Evolutionary conservation across 2,113 vertebrate genomes (phyloP).

Genomic region (Eupsittula cactorum): DNA sequence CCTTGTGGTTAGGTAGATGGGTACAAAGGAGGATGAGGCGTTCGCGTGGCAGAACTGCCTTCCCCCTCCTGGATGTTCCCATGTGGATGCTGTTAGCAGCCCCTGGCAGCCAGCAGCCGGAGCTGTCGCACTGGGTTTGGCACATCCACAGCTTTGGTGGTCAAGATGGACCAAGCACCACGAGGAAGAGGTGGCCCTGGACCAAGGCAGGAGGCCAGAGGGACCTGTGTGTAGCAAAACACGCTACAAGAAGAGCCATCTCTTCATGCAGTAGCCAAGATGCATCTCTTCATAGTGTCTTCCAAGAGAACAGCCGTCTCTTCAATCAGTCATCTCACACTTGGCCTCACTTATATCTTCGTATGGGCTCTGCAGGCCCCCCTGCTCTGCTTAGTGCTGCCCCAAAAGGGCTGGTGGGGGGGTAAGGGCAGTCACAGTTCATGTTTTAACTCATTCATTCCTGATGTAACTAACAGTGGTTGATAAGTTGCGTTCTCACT

Average conservation of each 20-base stretch:
- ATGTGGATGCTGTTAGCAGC: neutral
- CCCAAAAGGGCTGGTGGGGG: neutral
- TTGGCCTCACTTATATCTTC: neutral
- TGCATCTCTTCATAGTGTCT: neutral
- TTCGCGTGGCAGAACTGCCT: rapidly evolving
- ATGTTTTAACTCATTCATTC: rapidly evolving
- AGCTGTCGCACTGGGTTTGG: neutral
- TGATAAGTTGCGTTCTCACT: neutral
- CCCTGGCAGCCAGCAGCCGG: slow-evolving; percentile 42
- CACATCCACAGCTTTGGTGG: rapidly evolving
- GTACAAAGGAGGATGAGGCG: neutral
- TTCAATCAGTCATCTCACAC: neutral
- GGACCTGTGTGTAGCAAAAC: neutral
- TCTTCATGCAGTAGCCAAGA: neutral
- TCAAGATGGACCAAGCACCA: neutral
- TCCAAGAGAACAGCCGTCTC: neutral
- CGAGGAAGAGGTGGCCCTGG: neutral
- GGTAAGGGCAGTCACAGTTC: neutral
- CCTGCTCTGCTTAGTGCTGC: neutral
- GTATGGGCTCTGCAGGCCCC: neutral
- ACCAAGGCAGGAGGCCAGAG: neutral
- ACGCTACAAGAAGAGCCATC: neutral
- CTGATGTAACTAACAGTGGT: neutral
- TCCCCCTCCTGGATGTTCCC: neutral
- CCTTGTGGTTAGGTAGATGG: neutral